phyloP scores from a whole-genome alignment of 2,797 vertebrate species.

The Erithacus rubecula region DNA sequence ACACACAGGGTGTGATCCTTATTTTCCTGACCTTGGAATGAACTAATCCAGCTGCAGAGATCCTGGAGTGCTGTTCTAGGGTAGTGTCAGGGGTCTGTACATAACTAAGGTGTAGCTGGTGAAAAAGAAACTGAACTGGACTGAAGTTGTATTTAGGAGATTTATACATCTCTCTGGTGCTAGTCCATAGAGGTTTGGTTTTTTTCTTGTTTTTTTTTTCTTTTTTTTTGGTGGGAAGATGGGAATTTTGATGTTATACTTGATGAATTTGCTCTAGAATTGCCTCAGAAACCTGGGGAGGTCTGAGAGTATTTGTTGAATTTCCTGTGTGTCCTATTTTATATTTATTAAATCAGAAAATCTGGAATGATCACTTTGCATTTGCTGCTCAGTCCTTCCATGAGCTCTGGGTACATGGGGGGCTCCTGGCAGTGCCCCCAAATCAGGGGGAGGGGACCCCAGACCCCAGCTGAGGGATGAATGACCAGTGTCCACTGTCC shows the following conservation, averaged over 20 bases:
- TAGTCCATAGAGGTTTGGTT: background rate
- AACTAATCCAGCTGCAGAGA: background rate
- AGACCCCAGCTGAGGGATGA: background rate
- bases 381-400: background rate
- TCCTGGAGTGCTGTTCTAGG: background rate
- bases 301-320: background rate
- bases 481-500: background rate
- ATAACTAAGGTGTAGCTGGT: background rate
- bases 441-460: background rate
- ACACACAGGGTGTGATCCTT: background rate
- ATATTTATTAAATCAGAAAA: background rate
- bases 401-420: background rate
- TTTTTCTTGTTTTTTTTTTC: accelerated
- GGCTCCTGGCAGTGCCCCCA: background rate
- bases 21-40: accelerated
- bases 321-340: background rate
- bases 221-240: background rate
- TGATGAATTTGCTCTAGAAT: background rate
- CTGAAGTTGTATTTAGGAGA: background rate
- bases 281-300: background rate
- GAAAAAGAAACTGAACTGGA: background rate
- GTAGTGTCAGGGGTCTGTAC: background rate
- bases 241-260: background rate
- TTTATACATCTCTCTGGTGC: background rate
- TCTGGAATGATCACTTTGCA: background rate